A percentile compares a stretch with the other conserved stretches of the same genome.
Evolutionary conservation across 1,140 invertebrate species (phyloP).

Genomic region (Steinernema khuongi): DNA sequence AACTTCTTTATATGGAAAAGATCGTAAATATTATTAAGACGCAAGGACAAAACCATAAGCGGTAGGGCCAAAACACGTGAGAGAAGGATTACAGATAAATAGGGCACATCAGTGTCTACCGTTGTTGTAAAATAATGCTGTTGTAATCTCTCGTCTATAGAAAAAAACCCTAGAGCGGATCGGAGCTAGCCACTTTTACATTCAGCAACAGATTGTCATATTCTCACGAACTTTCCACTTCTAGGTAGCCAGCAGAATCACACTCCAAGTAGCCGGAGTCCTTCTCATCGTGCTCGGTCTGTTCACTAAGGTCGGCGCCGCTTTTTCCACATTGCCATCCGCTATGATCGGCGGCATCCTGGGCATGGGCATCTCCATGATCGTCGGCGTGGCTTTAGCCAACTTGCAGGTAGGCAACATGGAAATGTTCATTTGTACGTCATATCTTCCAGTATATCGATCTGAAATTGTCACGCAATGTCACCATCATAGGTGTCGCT

Average conservation of each 20-base stretch:
- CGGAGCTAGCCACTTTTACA: no score
- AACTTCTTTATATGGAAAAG: neutral
- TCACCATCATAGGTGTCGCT: constrained; percentile 35
- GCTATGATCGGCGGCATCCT: constrained; percentile 37
- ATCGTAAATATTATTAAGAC: neutral
- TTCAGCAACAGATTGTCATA: no score
- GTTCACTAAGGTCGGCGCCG: constrained; percentile 32
- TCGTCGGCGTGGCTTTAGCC: constrained; percentile 26
- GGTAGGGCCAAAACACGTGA: no score
- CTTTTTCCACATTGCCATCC: constrained; percentile 30
- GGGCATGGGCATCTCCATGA: constrained; percentile 29
- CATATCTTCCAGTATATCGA: constrained; percentile 19
- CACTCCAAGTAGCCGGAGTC: constrained; percentile 34
- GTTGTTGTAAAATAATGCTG: no score
- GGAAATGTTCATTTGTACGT: neutral
- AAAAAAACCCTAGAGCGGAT: no score
- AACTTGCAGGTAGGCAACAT: constrained; percentile 32
- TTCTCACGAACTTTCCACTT: neutral
- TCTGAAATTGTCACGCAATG: constrained; percentile 33
- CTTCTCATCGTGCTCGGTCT: constrained; percentile 30
- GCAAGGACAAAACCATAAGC: constrained; percentile 40
- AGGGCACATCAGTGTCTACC: no score
- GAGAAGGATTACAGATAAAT: no score
- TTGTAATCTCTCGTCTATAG: no score
- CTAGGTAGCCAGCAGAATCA: constrained; percentile 30